phyloP scores from a whole-genome alignment of 1,140 invertebrate species.

The Ceratina japonica region DNA sequence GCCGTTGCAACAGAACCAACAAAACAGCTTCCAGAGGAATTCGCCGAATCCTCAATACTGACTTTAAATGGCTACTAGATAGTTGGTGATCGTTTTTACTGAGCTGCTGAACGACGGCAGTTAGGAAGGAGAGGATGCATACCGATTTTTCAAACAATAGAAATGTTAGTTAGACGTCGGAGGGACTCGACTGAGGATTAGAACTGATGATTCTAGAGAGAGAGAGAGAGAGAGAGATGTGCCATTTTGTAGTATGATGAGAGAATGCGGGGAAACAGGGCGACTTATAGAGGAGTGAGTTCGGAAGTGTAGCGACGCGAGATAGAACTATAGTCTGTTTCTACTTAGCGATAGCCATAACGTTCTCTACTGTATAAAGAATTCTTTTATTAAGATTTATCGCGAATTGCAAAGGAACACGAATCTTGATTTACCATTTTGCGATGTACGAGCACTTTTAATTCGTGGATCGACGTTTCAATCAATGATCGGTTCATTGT shows the following conservation, averaged over 20 bases:
- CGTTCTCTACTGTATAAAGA: too few relatives aligned
- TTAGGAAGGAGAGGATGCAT: neutral
- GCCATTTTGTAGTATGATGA: conserved; percentile 30
- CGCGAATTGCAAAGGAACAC: neutral
- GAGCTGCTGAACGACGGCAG: neutral
- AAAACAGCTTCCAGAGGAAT: conserved; percentile 73
- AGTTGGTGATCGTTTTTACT: neutral
- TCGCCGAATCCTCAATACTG: conserved; percentile 78
- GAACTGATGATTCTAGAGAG: neutral
- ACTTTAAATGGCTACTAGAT: conserved; percentile 36
- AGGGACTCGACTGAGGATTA: neutral
- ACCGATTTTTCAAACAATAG: too few relatives aligned
- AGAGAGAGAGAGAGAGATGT: conserved; percentile 19
- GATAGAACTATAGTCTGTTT: neutral
- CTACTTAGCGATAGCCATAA: neutral
- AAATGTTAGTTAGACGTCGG: too few relatives aligned
- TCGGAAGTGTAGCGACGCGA: neutral
- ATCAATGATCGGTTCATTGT: too few relatives aligned
- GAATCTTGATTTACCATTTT: neutral
- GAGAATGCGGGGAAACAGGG: neutral
- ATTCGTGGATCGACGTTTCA: too few relatives aligned
- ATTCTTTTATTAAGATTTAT: neutral
- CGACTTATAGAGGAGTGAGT: neutral
- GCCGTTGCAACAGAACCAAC: conserved; percentile 71
- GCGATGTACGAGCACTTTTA: neutral